Evolutionary conservation across 1,140 invertebrate genomes (phyloP), one percentile per base, ranked within the genome.

Genomic region (Phenacoccus solenopsis): DNA sequence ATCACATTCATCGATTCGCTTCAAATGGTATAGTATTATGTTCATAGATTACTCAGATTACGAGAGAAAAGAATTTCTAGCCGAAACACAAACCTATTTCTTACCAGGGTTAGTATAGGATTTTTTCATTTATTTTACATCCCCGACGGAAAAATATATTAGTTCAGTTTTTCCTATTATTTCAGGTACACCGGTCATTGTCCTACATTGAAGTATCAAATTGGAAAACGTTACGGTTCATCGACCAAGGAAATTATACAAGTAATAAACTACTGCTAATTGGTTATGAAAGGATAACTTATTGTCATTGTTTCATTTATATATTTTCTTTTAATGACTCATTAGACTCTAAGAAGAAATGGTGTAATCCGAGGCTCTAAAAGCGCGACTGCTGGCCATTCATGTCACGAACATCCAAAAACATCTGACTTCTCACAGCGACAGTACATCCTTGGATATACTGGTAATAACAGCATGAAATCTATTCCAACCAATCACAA

Each of bases 111-210:
- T 24, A 64, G 59, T 64, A 24, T 24, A 38, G n/a, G n/a, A 38
- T 38, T 38, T 38, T 38, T 38, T 10, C 32, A 38, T 38, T 38
- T 38, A 22, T 9, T 9, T 9, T 7, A 20, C 56, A 59, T 59
- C 21, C 21, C n/a, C 20, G 7, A 9, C 56, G 32, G 32, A 59
- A 22, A 59, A 59, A 5, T 20, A 59, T 59, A 10, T 69, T 49
- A n/a, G n/a, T n/a, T n/a, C n/a, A n/a, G n/a, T 69, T 71, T 24
- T 70, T 68, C 68, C 32, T 3, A 27, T 24, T 67, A 56, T 80
- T 76, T 67, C 78, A 88, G 87, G 70, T 88, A 88, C 74, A 88
- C 87, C 1, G 87, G 87, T n/a, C 87, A 88, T 74, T 88, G 87
- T 79, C 87, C 87, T 38, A 85, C 86, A 32, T 79, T 88, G 24